Evolutionary conservation across 2,113 vertebrate genomes (phyloP).

Genomic region (Proterorhinus semilunaris): DNA sequence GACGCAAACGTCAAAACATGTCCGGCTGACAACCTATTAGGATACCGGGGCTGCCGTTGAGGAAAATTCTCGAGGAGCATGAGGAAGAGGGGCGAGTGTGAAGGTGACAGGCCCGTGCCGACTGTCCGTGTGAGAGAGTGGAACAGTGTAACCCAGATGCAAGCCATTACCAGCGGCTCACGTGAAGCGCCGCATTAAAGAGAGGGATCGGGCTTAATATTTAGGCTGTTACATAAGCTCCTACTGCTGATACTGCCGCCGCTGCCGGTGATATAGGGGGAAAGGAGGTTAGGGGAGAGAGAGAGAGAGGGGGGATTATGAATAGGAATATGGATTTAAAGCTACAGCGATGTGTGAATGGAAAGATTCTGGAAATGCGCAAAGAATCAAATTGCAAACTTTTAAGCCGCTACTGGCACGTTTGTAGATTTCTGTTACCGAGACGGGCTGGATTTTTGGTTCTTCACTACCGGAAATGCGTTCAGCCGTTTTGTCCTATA

Average conservation of each 20-base stretch:
- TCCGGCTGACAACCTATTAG: too few relatives aligned
- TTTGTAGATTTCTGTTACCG: too few relatives aligned
- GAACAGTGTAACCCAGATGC: slow-evolving; percentile 45
- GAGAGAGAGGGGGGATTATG: background rate
- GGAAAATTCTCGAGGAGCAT: background rate
- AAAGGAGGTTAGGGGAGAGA: slow-evolving; percentile 20
- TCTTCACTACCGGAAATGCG: too few relatives aligned
- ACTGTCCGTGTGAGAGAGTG: slow-evolving; percentile 23
- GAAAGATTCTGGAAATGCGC: background rate
- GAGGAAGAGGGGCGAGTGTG: slow-evolving; percentile 3
- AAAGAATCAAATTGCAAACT: background rate
- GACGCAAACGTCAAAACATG: too few relatives aligned
- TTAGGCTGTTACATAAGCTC: slow-evolving; percentile 58
- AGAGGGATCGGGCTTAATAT: slow-evolving; percentile 49
- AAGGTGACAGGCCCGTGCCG: slow-evolving; percentile 57
- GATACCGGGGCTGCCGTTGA: background rate
- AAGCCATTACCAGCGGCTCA: slow-evolving; percentile 41
- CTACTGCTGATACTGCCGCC: slow-evolving; percentile 20
- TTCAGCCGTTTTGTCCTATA: too few relatives aligned
- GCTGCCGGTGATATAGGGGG: slow-evolving; percentile 37
- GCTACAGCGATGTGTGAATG: background rate
- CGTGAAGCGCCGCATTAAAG: slow-evolving; percentile 34
- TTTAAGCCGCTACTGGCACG: background rate
- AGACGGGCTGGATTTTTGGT: too few relatives aligned
- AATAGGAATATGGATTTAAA: background rate